Conservation (phyloP, 2,888 invertebrate genomes). For the Marasmarcha lunaedactyla region DNA sequence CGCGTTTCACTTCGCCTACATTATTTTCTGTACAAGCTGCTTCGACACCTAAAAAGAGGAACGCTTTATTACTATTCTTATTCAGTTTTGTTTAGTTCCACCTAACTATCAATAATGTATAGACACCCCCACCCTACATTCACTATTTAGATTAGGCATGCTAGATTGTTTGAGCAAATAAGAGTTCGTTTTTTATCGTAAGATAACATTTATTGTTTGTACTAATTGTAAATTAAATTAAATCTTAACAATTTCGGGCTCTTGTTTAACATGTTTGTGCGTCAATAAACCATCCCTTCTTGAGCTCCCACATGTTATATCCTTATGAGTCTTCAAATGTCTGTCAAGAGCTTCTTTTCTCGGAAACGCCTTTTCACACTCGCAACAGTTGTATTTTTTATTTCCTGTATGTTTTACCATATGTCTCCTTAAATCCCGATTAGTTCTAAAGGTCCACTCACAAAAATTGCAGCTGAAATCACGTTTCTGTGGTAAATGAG, state of each 20-base stretch:
- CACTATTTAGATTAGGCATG: too few relatives aligned
- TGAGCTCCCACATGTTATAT: too few relatives aligned
- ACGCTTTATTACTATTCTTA: conserved; percentile 16
- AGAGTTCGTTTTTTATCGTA: too few relatives aligned
- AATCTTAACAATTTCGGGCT: too few relatives aligned
- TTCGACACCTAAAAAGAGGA: conserved; percentile 57
- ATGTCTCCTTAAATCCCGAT: conserved; percentile 49
- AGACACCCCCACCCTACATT: too few relatives aligned
- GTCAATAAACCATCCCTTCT: too few relatives aligned
- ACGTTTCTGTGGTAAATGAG: conserved; percentile 41
- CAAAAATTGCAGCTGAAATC: conserved; percentile 39
- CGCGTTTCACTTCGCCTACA: conserved; percentile 29
- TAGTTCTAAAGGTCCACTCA: conserved; percentile 48
- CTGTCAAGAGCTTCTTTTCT: conserved; percentile 36
- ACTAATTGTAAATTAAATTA: too few relatives aligned
- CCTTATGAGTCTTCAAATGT: conserved; percentile 46
- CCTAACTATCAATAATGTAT: too few relatives aligned
- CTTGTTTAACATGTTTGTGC: too few relatives aligned
- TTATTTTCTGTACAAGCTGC: conserved; percentile 26
- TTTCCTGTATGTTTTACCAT: conserved; percentile 48
- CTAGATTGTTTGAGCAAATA: too few relatives aligned
- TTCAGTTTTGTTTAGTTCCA: too few relatives aligned
- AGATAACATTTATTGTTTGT: too few relatives aligned
- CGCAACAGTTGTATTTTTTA: conserved; percentile 36
- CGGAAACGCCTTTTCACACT: conserved; percentile 44